These are phyloP conservation scores for Tuta absoluta DNA, from an alignment of 2,888 invertebrate species.

Conservation along the genomic window DNA sequence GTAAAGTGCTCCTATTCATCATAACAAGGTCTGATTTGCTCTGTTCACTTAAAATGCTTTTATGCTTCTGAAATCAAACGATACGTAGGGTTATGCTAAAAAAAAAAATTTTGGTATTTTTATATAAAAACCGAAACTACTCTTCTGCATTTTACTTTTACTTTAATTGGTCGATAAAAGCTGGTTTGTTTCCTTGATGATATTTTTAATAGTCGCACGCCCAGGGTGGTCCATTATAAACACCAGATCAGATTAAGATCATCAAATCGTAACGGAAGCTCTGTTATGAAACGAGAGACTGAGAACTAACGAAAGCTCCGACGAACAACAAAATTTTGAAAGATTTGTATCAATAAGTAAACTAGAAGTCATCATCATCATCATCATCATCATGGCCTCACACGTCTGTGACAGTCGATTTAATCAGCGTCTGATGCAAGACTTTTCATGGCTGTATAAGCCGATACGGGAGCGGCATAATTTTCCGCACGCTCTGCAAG, in stretches of 20 bases:
- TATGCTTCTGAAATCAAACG: neutral
- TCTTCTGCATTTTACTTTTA: neutral
- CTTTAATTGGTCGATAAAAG: neutral
- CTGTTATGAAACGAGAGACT: no score
- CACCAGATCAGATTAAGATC: neutral
- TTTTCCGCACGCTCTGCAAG: no score
- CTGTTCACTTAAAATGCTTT: neutral
- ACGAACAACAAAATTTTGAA: no score
- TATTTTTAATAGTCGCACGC: neutral
- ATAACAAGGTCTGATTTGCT: conserved; percentile 53
- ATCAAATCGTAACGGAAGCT: no score
- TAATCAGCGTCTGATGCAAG: no score
- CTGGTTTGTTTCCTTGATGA: neutral
- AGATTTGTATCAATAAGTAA: no score
- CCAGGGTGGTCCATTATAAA: neutral
- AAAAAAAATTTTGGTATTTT: neutral
- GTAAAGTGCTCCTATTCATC: conserved; percentile 48
- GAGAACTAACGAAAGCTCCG: no score
- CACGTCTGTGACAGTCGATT: no score
- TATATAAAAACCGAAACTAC: neutral
- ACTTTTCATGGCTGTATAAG: no score
- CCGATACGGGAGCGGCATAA: no score
- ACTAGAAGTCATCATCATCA: no score
- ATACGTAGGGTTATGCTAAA: neutral
- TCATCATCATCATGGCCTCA: no score